phyloP scores from a whole-genome alignment of 2,888 invertebrate species.

The Megaustenia siamemsis region DNA sequence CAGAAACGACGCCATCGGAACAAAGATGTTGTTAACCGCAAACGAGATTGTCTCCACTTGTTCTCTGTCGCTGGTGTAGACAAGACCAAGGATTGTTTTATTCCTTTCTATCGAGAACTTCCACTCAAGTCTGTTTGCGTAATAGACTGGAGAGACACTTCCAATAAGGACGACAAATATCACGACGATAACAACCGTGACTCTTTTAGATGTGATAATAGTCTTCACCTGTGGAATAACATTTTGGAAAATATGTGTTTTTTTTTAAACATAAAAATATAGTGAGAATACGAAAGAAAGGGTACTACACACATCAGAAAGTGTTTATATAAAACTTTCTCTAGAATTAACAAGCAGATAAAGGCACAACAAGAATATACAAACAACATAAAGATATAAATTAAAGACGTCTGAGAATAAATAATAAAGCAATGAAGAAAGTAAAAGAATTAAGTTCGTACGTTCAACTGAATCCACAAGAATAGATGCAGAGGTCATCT shows the following conservation, averaged over 20 bases:
- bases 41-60: conserved; percentile 13
- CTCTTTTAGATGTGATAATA: conserved; percentile 15
- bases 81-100: conserved; percentile 24
- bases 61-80: conserved; percentile 15
- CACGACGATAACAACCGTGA: neutral
- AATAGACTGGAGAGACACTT: conserved; percentile 29
- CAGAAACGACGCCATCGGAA: conserved; percentile 21
- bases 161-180: conserved; percentile 28
- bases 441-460: too few species aligned
- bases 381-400: too few species aligned
- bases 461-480: too few species aligned
- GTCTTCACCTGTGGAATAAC: conserved; percentile 7
- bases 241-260: too few species aligned
- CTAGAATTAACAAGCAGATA: too few species aligned
- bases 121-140: conserved; percentile 17
- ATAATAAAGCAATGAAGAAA: too few species aligned
- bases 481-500: too few species aligned
- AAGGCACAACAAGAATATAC: too few species aligned
- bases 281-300: too few species aligned
- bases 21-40: conserved; percentile 25
- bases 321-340: too few species aligned
- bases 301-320: too few species aligned
- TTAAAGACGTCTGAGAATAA: too few species aligned
- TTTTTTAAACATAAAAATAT: neutral
- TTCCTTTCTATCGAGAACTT: conserved; percentile 20